Evolutionary conservation across 1,140 invertebrate species (phyloP).

Genomic region (Lasioglossum albipes): DNA sequence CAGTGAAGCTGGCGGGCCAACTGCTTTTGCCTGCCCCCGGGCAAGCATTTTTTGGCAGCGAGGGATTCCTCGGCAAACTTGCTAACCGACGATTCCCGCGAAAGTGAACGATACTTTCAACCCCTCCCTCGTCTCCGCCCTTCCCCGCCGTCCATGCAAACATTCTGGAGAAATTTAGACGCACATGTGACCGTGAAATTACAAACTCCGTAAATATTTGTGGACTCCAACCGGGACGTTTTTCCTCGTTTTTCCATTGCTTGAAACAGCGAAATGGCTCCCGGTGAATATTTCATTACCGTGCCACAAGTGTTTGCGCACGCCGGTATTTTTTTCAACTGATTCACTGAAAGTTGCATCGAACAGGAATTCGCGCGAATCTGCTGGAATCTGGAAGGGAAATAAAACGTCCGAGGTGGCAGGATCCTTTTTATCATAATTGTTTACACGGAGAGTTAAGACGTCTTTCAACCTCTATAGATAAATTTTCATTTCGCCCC

Average conservation of each 20-base stretch:
- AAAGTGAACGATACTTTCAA: constrained; percentile 35
- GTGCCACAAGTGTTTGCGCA: background rate
- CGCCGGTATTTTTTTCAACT: background rate
- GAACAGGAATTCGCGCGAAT: background rate
- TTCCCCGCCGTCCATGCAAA: too few species aligned
- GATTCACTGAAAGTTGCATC: background rate
- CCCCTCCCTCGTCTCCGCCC: too few species aligned
- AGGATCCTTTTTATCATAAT: too few species aligned
- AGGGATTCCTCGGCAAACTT: background rate
- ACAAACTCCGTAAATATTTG: background rate
- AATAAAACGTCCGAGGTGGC: too few species aligned
- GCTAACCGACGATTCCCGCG: background rate
- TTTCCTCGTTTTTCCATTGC: background rate
- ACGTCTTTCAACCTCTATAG: too few species aligned
- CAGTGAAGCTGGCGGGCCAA: background rate
- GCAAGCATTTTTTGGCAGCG: constrained; percentile 24
- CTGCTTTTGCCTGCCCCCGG: constrained; percentile 4
- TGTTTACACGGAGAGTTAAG: too few species aligned
- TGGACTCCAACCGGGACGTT: background rate
- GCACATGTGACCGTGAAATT: background rate
- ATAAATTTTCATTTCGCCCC: too few species aligned
- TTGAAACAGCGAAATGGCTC: background rate
- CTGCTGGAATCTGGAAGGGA: too few species aligned
- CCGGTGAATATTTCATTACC: background rate
- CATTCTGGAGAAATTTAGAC: background rate